Conservation (phyloP, 2,113 vertebrate species). For the Grammomys surdaster region DNA sequence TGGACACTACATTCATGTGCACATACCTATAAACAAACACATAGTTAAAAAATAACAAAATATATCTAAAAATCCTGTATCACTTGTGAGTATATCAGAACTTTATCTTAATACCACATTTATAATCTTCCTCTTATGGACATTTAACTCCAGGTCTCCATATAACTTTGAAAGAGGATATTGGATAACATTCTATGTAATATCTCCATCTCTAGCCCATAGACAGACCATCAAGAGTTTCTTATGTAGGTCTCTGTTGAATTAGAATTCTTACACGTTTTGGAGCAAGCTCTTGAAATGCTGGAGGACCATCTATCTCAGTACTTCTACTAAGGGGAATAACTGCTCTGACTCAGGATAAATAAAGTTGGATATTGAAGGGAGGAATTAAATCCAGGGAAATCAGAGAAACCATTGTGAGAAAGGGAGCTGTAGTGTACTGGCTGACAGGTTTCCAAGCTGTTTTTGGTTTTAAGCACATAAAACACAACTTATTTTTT, state of each 20-base stretch:
- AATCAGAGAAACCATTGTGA: slow-evolving; percentile 47
- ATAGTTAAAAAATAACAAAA: background rate
- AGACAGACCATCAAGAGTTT: background rate
- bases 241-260: background rate
- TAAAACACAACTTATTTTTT: slow-evolving; percentile 56
- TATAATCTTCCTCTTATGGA: background rate
- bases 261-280: slow-evolving; percentile 23
- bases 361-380: background rate
- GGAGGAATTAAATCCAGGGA: slow-evolving; percentile 29
- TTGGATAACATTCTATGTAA: background rate
- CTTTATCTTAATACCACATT: background rate
- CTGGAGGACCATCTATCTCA: background rate
- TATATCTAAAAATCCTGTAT: background rate
- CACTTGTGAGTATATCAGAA: background rate
- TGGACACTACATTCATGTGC: no score
- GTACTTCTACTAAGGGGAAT: background rate
- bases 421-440: slow-evolving; percentile 5
- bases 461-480: slow-evolving; percentile 63
- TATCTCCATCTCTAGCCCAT: background rate
- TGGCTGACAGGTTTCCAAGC: slow-evolving; percentile 40
- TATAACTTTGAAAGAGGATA: background rate
- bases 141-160: background rate
- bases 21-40: background rate
- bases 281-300: background rate
- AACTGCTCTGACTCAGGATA: slow-evolving; percentile 23